A percentile compares a stretch with the other conserved stretches of the same genome.
Evolutionary conservation across 2,113 vertebrate genomes (phyloP).

Genomic region (Esox niger): DNA sequence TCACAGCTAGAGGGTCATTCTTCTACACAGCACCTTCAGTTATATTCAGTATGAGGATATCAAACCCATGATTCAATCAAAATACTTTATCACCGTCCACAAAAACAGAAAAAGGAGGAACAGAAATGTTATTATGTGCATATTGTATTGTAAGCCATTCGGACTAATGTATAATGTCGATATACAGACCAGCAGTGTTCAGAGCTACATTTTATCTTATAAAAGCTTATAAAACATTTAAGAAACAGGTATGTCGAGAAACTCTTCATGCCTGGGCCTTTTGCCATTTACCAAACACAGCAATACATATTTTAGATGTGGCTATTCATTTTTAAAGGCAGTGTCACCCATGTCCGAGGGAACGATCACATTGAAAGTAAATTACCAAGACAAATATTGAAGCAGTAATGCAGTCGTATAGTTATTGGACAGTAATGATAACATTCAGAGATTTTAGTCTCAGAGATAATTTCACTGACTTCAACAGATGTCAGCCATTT

Average conservation of each 20-base stretch:
- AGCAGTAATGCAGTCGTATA: background rate
- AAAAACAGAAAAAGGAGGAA: conserved; percentile 28
- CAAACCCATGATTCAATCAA: conserved; percentile 43
- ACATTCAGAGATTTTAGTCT: background rate
- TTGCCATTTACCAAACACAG: conserved; percentile 19
- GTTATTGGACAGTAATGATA: no score
- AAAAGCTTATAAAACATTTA: conserved; percentile 40
- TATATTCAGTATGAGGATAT: conserved; percentile 14
- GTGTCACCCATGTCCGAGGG: background rate
- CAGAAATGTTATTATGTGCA: conserved; percentile 37
- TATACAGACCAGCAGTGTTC: conserved; percentile 36
- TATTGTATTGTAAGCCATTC: conserved; percentile 36
- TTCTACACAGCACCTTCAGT: background rate
- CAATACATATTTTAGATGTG: conserved; percentile 1
- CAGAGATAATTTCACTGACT: background rate
- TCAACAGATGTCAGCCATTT: background rate
- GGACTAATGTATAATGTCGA: conserved; percentile 27
- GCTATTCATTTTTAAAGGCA: background rate
- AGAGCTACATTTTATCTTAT: conserved; percentile 24
- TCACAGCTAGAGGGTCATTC: conserved; percentile 1
- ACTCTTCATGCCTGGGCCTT: conserved; percentile 5
- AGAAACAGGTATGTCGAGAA: conserved; percentile 14
- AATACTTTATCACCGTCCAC: conserved; percentile 29
- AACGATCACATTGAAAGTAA: conserved; percentile 6
- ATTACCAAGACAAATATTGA: conserved; percentile 9